Conservation (phyloP, 2,113 vertebrate genomes). For the Corydoras sp. region DNA sequence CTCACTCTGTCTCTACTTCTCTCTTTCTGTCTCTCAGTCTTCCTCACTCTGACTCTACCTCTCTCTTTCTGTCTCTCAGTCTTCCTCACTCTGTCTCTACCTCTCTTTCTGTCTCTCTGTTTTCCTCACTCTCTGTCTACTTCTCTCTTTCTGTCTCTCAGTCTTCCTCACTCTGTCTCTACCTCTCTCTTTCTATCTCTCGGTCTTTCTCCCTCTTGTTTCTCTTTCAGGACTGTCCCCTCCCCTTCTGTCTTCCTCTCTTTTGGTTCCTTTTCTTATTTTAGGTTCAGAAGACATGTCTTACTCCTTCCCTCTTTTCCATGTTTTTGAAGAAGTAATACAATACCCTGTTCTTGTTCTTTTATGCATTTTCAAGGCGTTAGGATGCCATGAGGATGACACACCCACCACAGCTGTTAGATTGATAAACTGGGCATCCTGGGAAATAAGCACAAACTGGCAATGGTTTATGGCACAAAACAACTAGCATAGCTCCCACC, state of each 20-base stretch:
- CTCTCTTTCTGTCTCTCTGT: no score
- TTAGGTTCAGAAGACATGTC: background rate
- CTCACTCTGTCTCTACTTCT: no score
- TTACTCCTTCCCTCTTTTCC: background rate
- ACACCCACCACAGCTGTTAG: conserved; percentile 30
- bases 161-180: no score
- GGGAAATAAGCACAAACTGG: conserved; percentile 33
- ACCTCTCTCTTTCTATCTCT: background rate
- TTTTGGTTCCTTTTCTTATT: background rate
- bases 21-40: no score
- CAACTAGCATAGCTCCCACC: background rate
- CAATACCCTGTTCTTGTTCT: conserved; percentile 1
- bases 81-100: no score
- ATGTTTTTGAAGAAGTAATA: background rate
- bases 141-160: no score
- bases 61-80: no score
- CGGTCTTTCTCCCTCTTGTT: no score
- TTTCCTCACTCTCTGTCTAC: no score
- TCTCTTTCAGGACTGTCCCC: background rate
- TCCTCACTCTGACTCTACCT: no score
- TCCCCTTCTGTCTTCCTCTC: background rate
- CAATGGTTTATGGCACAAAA: conserved; percentile 19
- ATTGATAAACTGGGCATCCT: conserved; percentile 36
- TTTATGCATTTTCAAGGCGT: conserved; percentile 10
- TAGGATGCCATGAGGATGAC: background rate